phyloP scores from a whole-genome alignment of 2,888 invertebrate genomes.

The Gandaritis pyraliata region DNA sequence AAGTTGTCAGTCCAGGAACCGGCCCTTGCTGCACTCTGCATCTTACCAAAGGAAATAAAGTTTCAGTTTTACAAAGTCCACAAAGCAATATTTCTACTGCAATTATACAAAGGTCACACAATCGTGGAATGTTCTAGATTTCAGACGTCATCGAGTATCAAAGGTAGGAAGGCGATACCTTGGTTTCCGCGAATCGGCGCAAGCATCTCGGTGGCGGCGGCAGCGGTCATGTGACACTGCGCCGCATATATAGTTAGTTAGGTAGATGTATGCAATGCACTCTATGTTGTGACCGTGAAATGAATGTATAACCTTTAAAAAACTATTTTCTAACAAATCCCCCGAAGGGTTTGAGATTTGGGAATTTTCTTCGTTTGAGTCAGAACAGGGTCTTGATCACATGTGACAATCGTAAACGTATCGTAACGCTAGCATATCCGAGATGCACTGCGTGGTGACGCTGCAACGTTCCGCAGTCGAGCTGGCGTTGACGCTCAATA shows the following conservation, averaged over 20 bases:
- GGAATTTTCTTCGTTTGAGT: too few species aligned
- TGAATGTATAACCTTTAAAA: constrained; percentile 6
- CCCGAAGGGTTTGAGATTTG: not conserved
- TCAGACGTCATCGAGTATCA: constrained; percentile 35
- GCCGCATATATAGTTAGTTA: constrained; percentile 3
- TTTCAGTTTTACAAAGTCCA: not conserved
- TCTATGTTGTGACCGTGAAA: constrained; percentile 12
- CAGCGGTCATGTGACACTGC: constrained; percentile 45
- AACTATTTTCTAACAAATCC: not conserved
- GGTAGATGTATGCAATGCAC: constrained; percentile 4
- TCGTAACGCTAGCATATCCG: too few species aligned
- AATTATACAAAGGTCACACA: constrained; percentile 32
- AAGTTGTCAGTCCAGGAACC: too few species aligned
- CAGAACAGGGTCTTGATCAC: too few species aligned
- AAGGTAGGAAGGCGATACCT: constrained; percentile 59
- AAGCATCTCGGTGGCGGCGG: constrained; percentile 44
- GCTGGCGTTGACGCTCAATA: too few species aligned
- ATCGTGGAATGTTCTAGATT: constrained; percentile 38
- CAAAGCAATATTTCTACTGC: not conserved
- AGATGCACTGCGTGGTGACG: too few species aligned
- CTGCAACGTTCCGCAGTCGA: too few species aligned
- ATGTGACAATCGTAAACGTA: too few species aligned
- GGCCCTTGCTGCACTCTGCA: not conserved
- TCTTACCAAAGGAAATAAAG: not conserved
- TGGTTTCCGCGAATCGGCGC: constrained; percentile 59